Conservation (phyloP, 1,140 invertebrate species). For the Pristionchus pacificus region DNA sequence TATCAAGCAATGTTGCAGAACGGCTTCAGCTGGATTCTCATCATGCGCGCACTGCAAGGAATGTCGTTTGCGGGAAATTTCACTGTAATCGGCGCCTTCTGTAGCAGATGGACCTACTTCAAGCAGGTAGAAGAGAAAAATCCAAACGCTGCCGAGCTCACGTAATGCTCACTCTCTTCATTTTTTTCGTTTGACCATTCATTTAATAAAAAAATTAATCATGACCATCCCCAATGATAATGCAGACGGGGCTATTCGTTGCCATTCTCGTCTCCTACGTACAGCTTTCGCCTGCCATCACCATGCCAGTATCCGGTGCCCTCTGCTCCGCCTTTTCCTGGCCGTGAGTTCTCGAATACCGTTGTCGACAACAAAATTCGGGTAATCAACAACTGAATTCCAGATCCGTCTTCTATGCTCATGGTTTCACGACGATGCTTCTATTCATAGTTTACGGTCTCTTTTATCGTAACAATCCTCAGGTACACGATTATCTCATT, state of each 20-base stretch:
- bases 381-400: no score
- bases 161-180: no score
- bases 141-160: no score
- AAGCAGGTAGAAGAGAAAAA: no score
- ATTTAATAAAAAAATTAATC: slow-evolving; percentile 14
- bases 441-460: slow-evolving; percentile 24
- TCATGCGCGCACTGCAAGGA: slow-evolving; percentile 21
- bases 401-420: slow-evolving; percentile 28
- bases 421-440: slow-evolving; percentile 12
- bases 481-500: no score
- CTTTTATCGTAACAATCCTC: slow-evolving; percentile 31
- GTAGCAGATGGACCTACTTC: slow-evolving; percentile 20
- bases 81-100: slow-evolving; percentile 23
- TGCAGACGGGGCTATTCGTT: slow-evolving; percentile 30
- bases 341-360: no score
- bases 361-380: no score
- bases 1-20: slow-evolving; percentile 7
- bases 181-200: no score
- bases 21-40: slow-evolving; percentile 25
- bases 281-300: slow-evolving; percentile 22
- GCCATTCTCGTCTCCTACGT: slow-evolving; percentile 32
- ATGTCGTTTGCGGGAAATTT: slow-evolving; percentile 26
- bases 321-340: no score
- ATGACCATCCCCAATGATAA: background rate
- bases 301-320: slow-evolving; percentile 24